Evolutionary conservation across 2,797 vertebrate species (phyloP).

Genomic region (Xiphorhynchus erythropygius): DNA sequence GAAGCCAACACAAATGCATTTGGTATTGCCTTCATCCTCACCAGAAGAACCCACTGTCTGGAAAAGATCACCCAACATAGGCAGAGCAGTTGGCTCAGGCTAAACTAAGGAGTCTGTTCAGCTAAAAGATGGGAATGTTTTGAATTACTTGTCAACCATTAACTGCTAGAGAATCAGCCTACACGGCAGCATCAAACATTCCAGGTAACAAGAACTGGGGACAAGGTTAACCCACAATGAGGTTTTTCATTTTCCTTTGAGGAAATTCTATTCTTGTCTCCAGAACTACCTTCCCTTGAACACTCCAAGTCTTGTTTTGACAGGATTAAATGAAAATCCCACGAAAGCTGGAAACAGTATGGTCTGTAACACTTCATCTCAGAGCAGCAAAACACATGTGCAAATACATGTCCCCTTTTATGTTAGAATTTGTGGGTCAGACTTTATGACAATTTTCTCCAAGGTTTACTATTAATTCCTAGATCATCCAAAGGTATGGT

Average conservation of each 20-base stretch:
- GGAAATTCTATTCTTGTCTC: neutral
- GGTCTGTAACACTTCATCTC: neutral
- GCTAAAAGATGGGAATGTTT: neutral
- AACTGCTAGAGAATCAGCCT: neutral
- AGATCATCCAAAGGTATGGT: neutral
- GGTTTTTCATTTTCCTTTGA: neutral
- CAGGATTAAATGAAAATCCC: neutral
- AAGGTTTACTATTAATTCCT: neutral
- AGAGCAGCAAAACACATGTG: neutral
- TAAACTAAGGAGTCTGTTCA: neutral
- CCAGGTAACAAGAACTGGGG: neutral
- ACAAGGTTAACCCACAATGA: neutral
- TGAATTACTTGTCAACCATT: neutral
- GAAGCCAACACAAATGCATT: neutral
- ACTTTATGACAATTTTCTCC: neutral
- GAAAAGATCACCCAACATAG: neutral
- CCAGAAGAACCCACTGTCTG: neutral
- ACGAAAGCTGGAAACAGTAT: neutral
- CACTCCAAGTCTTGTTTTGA: neutral
- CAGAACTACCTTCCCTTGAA: neutral
- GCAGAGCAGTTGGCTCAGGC: neutral
- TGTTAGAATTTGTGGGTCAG: neutral
- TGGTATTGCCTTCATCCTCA: neutral
- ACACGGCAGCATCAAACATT: rapidly evolving
- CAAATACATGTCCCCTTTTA: neutral